Percentiles rank a stretch among this genome's conserved stretches.
Conservation (phyloP, 2,888 invertebrate species). For the Geotrupes spiniger region DNA sequence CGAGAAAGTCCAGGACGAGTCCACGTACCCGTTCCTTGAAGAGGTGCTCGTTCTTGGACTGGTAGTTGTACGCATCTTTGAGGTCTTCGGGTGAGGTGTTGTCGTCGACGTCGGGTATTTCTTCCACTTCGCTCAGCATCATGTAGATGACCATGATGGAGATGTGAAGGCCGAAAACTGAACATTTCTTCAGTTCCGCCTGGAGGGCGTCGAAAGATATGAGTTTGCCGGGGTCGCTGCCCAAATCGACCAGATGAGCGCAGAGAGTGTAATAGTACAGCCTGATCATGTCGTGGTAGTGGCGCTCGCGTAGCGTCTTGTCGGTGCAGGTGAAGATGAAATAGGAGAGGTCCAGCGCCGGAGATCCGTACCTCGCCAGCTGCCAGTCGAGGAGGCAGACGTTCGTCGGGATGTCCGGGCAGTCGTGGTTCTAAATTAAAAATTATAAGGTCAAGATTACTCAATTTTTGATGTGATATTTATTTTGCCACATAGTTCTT, state of each 20-base stretch:
- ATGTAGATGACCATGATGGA: constrained; percentile 29
- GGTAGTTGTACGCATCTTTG: constrained; percentile 15
- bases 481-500: too few species aligned
- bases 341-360: constrained; percentile 13
- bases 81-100: background rate
- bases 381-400: constrained; percentile 15
- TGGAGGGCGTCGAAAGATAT: constrained; percentile 34
- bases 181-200: constrained; percentile 34
- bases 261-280: constrained; percentile 36
- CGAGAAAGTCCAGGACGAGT: constrained; percentile 17
- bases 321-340: constrained; percentile 14
- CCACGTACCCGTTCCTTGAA: constrained; percentile 22
- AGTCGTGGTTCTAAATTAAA: constrained; percentile 14
- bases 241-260: constrained; percentile 27
- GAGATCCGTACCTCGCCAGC: constrained; percentile 11
- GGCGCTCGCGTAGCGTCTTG: constrained; percentile 2
- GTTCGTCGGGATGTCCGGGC: constrained; percentile 5
- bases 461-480: too few species aligned
- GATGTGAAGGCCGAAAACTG: constrained; percentile 29
- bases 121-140: constrained; percentile 31
- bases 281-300: constrained; percentile 12
- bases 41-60: constrained; percentile 19
- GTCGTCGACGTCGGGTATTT: constrained; percentile 29
- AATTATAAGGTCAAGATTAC: too few species aligned
- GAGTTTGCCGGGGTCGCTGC: constrained; percentile 31